phyloP scores from a whole-genome alignment of 2,797 vertebrate genomes.

The Triplophysa yarkandensis region DNA sequence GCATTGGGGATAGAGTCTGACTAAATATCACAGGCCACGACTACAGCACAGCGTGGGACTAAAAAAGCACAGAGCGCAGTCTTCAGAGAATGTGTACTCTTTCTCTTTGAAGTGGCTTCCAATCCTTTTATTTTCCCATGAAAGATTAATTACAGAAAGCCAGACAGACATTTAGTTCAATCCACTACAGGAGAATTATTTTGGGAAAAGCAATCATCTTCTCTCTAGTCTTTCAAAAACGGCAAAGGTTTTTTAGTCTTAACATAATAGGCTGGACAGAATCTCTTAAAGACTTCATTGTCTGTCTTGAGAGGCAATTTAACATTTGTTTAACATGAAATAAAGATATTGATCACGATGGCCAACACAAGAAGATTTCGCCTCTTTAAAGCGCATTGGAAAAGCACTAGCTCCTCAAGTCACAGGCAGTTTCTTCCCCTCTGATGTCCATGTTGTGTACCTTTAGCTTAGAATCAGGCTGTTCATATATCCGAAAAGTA shows the following conservation, averaged over 20 bases:
- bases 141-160: constrained; percentile 81
- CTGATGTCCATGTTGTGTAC: too few species aligned
- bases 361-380: too few species aligned
- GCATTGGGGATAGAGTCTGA: constrained; percentile 60
- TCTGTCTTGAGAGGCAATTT: background rate
- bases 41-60: constrained; percentile 66
- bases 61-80: constrained; percentile 68
- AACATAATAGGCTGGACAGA: constrained; percentile 3
- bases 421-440: too few species aligned
- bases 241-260: background rate
- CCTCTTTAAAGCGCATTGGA: too few species aligned
- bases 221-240: constrained; percentile 35
- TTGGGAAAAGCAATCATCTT: constrained; percentile 72
- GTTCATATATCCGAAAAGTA: too few species aligned
- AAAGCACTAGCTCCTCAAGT: too few species aligned
- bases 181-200: constrained; percentile 76
- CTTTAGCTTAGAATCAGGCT: too few species aligned
- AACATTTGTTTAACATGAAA: too few species aligned
- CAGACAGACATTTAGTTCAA: constrained; percentile 78
- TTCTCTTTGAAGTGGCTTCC: constrained; percentile 78
- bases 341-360: background rate
- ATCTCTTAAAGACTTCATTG: background rate
- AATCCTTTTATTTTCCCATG: constrained; percentile 71
- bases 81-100: constrained; percentile 73
- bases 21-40: constrained; percentile 68